Evolutionary conservation across 2,797 vertebrate species (phyloP).

Genomic region (Sebastolobus alascanus): DNA sequence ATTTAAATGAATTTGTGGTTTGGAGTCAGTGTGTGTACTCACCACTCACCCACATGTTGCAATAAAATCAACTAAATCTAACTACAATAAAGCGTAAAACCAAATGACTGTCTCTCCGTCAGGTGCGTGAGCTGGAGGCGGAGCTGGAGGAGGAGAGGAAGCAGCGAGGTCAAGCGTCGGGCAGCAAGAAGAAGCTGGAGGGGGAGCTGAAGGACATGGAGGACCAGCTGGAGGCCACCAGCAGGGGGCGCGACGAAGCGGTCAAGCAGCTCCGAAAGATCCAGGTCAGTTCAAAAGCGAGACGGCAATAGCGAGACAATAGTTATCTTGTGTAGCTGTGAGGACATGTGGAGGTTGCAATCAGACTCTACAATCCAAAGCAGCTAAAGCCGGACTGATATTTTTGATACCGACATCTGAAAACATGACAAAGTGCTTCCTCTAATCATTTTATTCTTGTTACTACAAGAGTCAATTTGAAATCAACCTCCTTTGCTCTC

Average conservation of each 20-base stretch:
- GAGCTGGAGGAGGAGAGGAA: slow-evolving; percentile 97
- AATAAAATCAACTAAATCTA: background rate
- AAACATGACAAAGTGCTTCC: too few relatives aligned
- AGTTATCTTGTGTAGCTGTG: too few relatives aligned
- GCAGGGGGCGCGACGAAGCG: slow-evolving; percentile 93
- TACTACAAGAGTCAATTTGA: background rate
- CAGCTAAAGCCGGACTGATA: too few relatives aligned
- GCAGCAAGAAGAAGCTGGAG: slow-evolving; percentile 95
- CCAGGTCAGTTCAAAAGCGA: slow-evolving; percentile 82
- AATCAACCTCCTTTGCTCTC: background rate
- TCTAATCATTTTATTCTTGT: too few relatives aligned
- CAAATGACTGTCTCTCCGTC: background rate
- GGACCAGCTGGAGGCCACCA: slow-evolving; percentile 91
- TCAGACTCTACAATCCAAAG: background rate
- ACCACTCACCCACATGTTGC: background rate
- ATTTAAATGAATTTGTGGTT: too few relatives aligned
- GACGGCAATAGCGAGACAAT: too few relatives aligned
- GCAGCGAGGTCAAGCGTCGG: slow-evolving; percentile 88
- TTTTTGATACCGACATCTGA: background rate
- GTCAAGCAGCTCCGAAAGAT: slow-evolving; percentile 95
- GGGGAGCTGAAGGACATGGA: slow-evolving; percentile 94
- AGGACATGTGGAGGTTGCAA: too few relatives aligned
- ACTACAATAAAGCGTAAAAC: background rate
- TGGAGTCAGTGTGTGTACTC: too few relatives aligned
- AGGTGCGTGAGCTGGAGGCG: slow-evolving; percentile 95